Base-by-base conservation (phyloP, 2,113 vertebrate species). In the Datnioides undecimradiatus region DNA sequence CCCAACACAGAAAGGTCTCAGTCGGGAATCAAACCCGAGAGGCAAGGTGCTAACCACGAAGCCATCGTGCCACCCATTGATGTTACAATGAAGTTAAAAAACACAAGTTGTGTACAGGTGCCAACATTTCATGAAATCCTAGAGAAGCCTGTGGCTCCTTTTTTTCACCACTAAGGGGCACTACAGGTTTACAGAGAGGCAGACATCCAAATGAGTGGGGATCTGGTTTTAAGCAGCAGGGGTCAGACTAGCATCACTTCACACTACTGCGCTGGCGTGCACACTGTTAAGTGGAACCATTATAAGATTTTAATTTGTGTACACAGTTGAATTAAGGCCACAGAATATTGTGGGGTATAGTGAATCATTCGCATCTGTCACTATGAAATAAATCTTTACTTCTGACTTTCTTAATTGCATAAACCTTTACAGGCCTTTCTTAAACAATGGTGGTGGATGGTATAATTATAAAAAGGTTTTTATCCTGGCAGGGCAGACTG, bases 231-330 rank as follows among this genome's bases (percentile, higher is more conserved):
- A 31, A 73, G 23, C 76, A 73, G 82, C 73, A 81, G 79, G 58
- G 76, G 82, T 68, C 82, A 76, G 80, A n/a, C 59, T 55, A 3
- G 58, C 21, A 45, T 48, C 27, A 76, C 43, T 7, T 25, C 3
- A 17, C 0, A 0, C 13, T 69, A 63, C 57, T 41, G 40, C 34
- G 13, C 38, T 29, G 31, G 31, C 19, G 12, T 33, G 13, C n/a
- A 13, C 0, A 1, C 21, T 57, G 46, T 38, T 19, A 19, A 52
- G 21, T 14, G 13, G 7, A 21, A 17, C 0, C 0, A 27, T 68
- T 3, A 63, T 54, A 21, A 36, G n/a, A 13, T 19, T 64, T 57
- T 19, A 16, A 55, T 78, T 36, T 54, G 41, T 8, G n/a, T 54
- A 8, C 59, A 54, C 29, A 29, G 16, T 11, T 46, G 14, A 36